These are phyloP conservation scores for Laupala kohalensis DNA, from an alignment of 1,140 invertebrate genomes.

Conservation along the genomic window DNA sequence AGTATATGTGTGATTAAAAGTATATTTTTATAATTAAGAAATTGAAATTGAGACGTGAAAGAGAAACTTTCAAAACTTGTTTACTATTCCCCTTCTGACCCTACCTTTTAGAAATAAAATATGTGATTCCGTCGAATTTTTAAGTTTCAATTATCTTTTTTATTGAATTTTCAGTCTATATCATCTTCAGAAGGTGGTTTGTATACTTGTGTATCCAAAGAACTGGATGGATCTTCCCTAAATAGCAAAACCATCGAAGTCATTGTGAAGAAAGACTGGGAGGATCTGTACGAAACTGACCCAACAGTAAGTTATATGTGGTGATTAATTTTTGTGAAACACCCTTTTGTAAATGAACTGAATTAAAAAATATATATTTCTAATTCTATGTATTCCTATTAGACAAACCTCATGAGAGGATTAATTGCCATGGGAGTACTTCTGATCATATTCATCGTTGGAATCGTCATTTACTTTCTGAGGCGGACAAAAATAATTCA, in stretches of 20 bases:
- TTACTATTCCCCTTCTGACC: not conserved
- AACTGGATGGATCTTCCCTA: constrained; percentile 34
- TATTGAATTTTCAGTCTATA: constrained; percentile 33
- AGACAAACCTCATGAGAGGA: not conserved
- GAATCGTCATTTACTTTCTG: not conserved
- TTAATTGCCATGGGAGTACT: not conserved
- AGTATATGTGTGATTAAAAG: not conserved
- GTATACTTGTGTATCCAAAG: constrained; percentile 48
- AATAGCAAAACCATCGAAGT: constrained; percentile 42
- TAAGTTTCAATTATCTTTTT: constrained; percentile 11
- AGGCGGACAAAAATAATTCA: not conserved
- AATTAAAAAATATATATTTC: too few species aligned
- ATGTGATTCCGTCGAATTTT: not conserved
- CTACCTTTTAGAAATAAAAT: not conserved
- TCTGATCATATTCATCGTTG: not conserved
- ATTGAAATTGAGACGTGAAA: too few species aligned
- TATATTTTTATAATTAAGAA: not conserved
- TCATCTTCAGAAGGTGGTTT: constrained; percentile 42
- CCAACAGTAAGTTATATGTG: constrained; percentile 25
- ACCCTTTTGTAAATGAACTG: too few species aligned
- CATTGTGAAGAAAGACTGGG: constrained; percentile 37
- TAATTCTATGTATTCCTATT: not conserved
- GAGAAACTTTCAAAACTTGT: too few species aligned
- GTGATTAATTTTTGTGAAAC: not conserved
- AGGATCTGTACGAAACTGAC: constrained; percentile 27